Evolutionary conservation across 2,888 invertebrate genomes (phyloP).

Genomic region (Watsonalla binaria): DNA sequence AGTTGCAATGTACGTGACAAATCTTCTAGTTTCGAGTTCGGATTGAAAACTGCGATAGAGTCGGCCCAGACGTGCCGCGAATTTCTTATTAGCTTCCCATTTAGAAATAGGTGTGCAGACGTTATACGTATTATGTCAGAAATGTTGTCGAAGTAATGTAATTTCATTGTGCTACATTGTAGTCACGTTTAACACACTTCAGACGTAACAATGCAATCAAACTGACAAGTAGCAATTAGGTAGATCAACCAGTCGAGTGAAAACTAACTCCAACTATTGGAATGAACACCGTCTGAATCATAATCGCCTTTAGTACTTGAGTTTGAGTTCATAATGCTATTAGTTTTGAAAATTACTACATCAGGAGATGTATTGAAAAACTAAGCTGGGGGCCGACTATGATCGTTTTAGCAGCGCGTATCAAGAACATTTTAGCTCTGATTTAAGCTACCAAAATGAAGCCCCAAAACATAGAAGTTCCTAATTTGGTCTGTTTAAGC

Average conservation of each 20-base stretch:
- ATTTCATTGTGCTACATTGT: slow-evolving; percentile 32
- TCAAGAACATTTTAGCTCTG: too few species aligned
- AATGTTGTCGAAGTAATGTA: slow-evolving; percentile 39
- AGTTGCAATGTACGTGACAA: slow-evolving; percentile 75
- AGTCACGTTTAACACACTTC: slow-evolving; percentile 44
- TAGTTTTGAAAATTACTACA: too few species aligned
- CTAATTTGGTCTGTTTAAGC: too few species aligned
- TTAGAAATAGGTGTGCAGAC: slow-evolving; percentile 59
- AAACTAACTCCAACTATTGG: slow-evolving; percentile 26
- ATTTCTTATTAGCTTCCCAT: slow-evolving; percentile 59
- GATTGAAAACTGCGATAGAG: slow-evolving; percentile 78
- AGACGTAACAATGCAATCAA: slow-evolving; percentile 33
- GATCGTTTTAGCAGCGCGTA: too few species aligned
- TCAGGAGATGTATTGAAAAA: too few species aligned
- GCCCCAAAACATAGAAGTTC: too few species aligned
- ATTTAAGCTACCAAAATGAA: too few species aligned
- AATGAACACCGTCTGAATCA: slow-evolving; percentile 31
- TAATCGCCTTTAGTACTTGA: slow-evolving; percentile 20
- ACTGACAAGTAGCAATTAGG: slow-evolving; percentile 28
- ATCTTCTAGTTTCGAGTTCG: slow-evolving; percentile 71
- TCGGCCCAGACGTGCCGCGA: slow-evolving; percentile 63
- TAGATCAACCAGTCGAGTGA: slow-evolving; percentile 25
- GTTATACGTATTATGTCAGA: slow-evolving; percentile 54
- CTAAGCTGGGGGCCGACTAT: too few species aligned
- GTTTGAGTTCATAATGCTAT: slow-evolving; percentile 4